These are phyloP conservation scores for human DNA, from an alignment of 2,113 vertebrate genomes.

Conservation along the genomic window DNA sequence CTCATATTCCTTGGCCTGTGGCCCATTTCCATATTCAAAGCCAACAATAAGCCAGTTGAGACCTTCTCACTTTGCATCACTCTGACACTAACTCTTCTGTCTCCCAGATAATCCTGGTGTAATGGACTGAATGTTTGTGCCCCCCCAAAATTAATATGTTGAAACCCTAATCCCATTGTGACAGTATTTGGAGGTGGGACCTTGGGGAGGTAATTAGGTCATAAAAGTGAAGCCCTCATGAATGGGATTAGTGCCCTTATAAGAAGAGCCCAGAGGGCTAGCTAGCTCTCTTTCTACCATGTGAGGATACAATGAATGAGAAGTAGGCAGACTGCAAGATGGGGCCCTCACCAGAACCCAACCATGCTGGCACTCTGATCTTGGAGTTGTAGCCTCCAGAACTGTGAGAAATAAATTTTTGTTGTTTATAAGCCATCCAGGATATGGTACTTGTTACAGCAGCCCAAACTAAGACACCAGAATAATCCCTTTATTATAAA, in stretches of 20 bases:
- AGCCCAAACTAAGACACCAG: neutral
- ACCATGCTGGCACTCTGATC: neutral
- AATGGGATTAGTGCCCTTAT: neutral
- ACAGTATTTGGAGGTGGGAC: neutral
- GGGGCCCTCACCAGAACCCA: neutral
- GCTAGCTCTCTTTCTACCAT: neutral
- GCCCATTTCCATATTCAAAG: neutral
- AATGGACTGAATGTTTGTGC: neutral
- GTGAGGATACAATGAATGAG: neutral
- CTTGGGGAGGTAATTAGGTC: neutral
- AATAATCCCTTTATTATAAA: conserved; percentile 1
- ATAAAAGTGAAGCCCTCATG: neutral
- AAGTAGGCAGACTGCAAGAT: neutral
- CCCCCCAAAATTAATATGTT: neutral
- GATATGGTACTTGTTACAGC: neutral
- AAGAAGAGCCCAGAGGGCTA: neutral
- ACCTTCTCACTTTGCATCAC: neutral
- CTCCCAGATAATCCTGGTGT: neutral
- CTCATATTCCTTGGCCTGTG: neutral
- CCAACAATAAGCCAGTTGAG: neutral
- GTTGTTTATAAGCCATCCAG: neutral
- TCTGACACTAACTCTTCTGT: neutral
- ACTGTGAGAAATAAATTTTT: neutral
- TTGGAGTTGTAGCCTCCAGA: neutral
- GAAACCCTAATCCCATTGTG: neutral